phyloP scores from a whole-genome alignment of 1,140 invertebrate genomes.

The Drosophila insularis region DNA sequence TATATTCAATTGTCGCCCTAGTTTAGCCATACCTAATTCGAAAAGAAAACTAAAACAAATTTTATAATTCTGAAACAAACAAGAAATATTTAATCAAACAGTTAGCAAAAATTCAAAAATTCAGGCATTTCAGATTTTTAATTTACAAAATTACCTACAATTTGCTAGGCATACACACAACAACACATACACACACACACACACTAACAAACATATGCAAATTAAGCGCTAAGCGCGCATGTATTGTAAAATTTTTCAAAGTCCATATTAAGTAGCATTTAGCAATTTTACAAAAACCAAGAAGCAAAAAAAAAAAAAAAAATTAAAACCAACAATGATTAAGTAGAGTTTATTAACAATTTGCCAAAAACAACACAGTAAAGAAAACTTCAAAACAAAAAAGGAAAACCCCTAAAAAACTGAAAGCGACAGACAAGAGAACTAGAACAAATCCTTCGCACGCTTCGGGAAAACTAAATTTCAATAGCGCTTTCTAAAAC shows the following conservation, averaged over 20 bases:
- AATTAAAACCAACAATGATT: slow-evolving; percentile 16
- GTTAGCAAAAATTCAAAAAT: not conserved
- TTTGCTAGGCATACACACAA: not conserved
- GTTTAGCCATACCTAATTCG: slow-evolving; percentile 39
- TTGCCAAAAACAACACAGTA: slow-evolving; percentile 56
- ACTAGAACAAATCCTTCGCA: slow-evolving; percentile 33
- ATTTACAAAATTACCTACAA: not conserved
- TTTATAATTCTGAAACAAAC: slow-evolving; percentile 44
- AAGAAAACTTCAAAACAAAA: slow-evolving; percentile 19
- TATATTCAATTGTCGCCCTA: slow-evolving; percentile 22
- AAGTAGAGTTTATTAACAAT: slow-evolving; percentile 66
- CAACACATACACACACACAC: slow-evolving; percentile 8
- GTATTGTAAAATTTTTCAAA: slow-evolving; percentile 63
- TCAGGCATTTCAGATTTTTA: not conserved
- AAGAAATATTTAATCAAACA: slow-evolving; percentile 16
- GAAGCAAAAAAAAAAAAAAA: slow-evolving; percentile 39
- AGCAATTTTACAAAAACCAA: slow-evolving; percentile 67
- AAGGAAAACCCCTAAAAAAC: not conserved
- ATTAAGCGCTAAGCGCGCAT: slow-evolving; percentile 37
- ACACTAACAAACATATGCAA: slow-evolving; percentile 34
- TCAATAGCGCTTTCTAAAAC: slow-evolving; percentile 35
- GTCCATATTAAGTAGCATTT: slow-evolving; percentile 74
- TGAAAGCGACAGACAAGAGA: not conserved
- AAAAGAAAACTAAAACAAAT: slow-evolving; percentile 18
- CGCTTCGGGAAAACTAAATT: slow-evolving; percentile 37